Evolutionary conservation across 2,113 vertebrate genomes (phyloP).

Genomic region (Leucopternis melanops): DNA sequence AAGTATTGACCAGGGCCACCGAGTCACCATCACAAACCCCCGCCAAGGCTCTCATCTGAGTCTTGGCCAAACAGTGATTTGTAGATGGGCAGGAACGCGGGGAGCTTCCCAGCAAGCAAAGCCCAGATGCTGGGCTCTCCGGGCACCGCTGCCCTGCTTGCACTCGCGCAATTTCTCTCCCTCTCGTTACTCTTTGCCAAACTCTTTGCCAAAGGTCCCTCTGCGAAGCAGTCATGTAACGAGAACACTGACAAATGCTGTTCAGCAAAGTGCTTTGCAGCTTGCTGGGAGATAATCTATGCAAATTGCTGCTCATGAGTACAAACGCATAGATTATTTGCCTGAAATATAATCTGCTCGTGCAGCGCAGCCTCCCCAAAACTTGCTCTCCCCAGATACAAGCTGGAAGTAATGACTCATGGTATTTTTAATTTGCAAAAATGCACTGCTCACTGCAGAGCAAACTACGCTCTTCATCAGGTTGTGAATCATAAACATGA

Average conservation of each 20-base stretch:
- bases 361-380: neutral
- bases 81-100: neutral
- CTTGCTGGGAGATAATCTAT: constrained; percentile 18
- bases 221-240: neutral
- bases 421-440: neutral
- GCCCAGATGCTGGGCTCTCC: accelerated
- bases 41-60: neutral
- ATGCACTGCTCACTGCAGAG: neutral
- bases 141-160: neutral
- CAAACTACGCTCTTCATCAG: accelerated
- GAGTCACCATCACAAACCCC: neutral
- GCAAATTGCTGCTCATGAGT: neutral
- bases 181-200: neutral
- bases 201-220: neutral
- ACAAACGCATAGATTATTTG: constrained; percentile 35
- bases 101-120: neutral
- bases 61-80: neutral
- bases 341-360: neutral
- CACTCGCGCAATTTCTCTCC: accelerated
- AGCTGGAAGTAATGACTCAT: constrained; percentile 44
- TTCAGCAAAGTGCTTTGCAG: neutral
- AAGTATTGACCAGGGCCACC: neutral
- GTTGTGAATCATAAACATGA: neutral
- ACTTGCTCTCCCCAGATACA: neutral
- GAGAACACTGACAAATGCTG: neutral